phyloP scores from a whole-genome alignment of 2,113 vertebrate species.

The Pteronura brasiliensis region DNA sequence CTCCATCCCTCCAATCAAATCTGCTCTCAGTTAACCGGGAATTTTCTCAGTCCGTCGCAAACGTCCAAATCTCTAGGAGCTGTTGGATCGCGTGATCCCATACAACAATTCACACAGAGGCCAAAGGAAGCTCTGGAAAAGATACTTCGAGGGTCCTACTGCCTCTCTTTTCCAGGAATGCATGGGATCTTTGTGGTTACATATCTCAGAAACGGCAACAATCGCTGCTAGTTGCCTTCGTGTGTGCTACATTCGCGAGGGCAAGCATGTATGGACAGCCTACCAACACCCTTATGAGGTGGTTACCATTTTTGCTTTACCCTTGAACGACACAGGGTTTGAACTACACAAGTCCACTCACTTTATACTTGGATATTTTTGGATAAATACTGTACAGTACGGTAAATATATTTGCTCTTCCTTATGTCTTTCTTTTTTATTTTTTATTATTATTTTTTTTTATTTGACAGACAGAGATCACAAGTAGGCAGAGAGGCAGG shows the following conservation, averaged over 20 bases:
- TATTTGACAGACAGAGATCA: no score
- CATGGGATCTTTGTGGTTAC: not conserved
- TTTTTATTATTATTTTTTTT: no score
- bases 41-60: not conserved
- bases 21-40: not conserved
- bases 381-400: not conserved
- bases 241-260: fast-evolving
- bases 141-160: not conserved
- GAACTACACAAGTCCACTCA: not conserved
- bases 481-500: no score
- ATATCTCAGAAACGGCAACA: not conserved
- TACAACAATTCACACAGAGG: not conserved
- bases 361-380: not conserved
- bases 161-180: not conserved
- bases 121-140: not conserved
- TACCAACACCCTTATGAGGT: not conserved
- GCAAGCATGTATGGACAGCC: not conserved
- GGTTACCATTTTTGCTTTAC: not conserved
- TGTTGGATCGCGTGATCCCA: not conserved
- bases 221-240: not conserved
- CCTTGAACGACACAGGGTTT: not conserved
- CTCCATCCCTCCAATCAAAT: not conserved
- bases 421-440: not conserved
- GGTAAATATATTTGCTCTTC: not conserved
- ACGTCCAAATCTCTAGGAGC: not conserved